Evolutionary conservation across 2,888 invertebrate species (phyloP), one percentile per base, ranked within the genome.

Genomic region (Perizoma flavofasciatum): DNA sequence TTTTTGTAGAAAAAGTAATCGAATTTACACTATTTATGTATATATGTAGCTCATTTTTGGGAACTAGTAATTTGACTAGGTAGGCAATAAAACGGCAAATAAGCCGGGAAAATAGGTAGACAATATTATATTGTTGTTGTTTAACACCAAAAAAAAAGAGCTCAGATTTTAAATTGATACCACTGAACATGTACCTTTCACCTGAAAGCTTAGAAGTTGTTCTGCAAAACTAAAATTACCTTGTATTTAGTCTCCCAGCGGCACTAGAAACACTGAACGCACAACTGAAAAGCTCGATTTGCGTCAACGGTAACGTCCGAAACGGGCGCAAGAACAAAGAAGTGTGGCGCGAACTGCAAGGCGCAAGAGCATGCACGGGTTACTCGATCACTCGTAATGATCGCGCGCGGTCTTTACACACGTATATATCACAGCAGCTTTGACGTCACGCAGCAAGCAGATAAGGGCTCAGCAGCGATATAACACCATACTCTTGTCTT

Each of bases 351-450:
- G 76, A 82, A 79, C 80, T 78, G 79, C 66, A 71, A 78, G 75
- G 74, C 78, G 81, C 77, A 71, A 70, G 72, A 78, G 75, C 79
- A 77, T 70, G 77, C 81, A 77, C 82, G 74, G 83, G 78, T 79
- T 84, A 84, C 82, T 83, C 73, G 78, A 73, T 68, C 73, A 85
- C 82, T 80, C 66, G 75, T 81, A 87, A 84, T 87, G 84, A 78
- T 78, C 88, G 87, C 91, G 89, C 89, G 90, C 87, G 86, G 80
- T 72, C 70, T 66, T 61, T 70, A 63, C 79, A 56, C 73, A 70
- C 67, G 83, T 90, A 90, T 90, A 87, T 90, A 90, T 86, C 82
- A 74, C 75, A 62, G 66, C 67, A 69, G 65, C 58, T 65, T 71
- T 83, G 85, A 89, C 90, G 91, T 90, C 91, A 89, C 74, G 5